These are phyloP conservation scores for Phoenicopterus ruber DNA, from an alignment of 2,113 vertebrate species.

Conservation along the genomic window DNA sequence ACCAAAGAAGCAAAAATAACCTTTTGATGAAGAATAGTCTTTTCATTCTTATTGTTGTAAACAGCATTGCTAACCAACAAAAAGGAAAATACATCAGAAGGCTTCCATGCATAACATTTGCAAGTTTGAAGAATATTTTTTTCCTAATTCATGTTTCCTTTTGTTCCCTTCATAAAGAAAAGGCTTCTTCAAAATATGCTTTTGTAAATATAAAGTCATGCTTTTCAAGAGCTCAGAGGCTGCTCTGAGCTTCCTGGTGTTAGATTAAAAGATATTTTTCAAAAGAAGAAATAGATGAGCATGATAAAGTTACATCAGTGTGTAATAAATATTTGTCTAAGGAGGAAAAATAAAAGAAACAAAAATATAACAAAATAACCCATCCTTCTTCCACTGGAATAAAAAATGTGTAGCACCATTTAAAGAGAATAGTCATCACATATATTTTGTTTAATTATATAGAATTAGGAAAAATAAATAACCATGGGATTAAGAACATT, in stretches of 20 bases:
- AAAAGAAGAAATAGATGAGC: slow-evolving; percentile 12
- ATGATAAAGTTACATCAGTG: not conserved
- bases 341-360: not conserved
- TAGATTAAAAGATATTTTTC: slow-evolving; percentile 33
- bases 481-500: not conserved
- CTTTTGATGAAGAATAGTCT: not conserved
- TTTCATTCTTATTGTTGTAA: slow-evolving; percentile 23
- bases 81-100: slow-evolving; percentile 3
- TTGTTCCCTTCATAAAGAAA: slow-evolving; percentile 33
- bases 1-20: slow-evolving; percentile 11
- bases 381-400: not conserved
- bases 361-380: not conserved
- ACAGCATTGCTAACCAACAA: not conserved
- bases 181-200: not conserved
- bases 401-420: not conserved
- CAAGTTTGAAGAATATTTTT: not conserved
- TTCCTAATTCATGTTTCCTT: slow-evolving; percentile 17
- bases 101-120: not conserved
- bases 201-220: not conserved
- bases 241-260: not conserved
- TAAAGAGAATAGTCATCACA: not conserved
- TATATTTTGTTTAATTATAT: not conserved
- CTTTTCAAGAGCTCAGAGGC: slow-evolving; percentile 1
- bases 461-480: not conserved
- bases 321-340: not conserved